Conservation (phyloP, 2,888 invertebrate genomes). For the Rhingia rostrata region DNA sequence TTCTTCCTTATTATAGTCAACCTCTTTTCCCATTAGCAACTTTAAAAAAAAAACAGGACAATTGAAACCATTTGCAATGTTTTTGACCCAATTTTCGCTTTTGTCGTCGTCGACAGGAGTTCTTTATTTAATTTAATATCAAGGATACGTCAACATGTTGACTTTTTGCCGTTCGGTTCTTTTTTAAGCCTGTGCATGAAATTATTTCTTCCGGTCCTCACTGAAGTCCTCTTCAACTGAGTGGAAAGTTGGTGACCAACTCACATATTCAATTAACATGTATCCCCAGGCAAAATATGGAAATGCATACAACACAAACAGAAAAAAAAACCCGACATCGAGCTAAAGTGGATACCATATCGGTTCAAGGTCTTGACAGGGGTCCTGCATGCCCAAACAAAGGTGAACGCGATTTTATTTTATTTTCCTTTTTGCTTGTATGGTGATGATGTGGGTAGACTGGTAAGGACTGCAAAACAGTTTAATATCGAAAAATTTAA, state of each 20-base stretch:
- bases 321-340: background rate
- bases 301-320: slow-evolving; percentile 31
- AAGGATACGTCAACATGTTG: slow-evolving; percentile 6
- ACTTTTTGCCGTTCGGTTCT: slow-evolving; percentile 81
- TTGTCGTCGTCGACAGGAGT: background rate
- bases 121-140: slow-evolving; percentile 3
- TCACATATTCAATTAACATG: slow-evolving; percentile 54
- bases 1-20: too few species aligned
- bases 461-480: slow-evolving; percentile 11
- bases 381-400: slow-evolving; percentile 3
- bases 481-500: slow-evolving; percentile 53
- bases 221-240: slow-evolving; percentile 3
- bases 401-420: background rate
- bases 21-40: too few species aligned
- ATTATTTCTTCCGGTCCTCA: slow-evolving; percentile 5
- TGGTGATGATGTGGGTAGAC: background rate
- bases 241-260: slow-evolving; percentile 41
- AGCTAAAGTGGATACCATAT: background rate
- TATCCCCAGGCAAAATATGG: slow-evolving; percentile 27
- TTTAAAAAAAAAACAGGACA: too few species aligned
- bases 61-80: too few species aligned
- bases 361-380: slow-evolving; percentile 25
- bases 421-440: background rate
- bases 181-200: background rate
- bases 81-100: background rate